Conservation (phyloP, 1,140 invertebrate species). For the Aphis craccivora region DNA sequence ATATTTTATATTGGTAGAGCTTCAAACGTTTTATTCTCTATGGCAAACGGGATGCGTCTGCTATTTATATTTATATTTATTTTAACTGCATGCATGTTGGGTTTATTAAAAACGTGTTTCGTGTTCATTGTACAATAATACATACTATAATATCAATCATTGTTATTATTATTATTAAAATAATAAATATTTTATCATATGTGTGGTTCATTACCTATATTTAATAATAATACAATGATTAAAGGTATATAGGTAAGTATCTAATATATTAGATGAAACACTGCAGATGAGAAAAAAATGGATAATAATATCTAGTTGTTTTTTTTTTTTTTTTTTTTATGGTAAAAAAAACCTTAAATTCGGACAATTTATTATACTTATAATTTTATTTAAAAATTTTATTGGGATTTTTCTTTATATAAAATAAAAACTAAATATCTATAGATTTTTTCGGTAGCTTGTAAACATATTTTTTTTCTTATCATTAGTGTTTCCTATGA, state of each 20-base stretch:
- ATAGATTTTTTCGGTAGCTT: background rate
- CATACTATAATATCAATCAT: background rate
- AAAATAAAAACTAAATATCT: background rate
- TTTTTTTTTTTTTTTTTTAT: background rate
- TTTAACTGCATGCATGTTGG: constrained; percentile 28
- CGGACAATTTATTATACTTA: background rate
- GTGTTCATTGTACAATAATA: background rate
- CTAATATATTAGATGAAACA: background rate
- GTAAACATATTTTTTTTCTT: background rate
- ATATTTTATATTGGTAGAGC: constrained; percentile 27
- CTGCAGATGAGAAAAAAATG: background rate
- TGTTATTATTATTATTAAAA: background rate
- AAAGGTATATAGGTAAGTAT: background rate
- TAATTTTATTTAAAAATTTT: background rate
- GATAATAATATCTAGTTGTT: background rate
- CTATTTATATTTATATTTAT: constrained; percentile 20
- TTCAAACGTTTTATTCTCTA: constrained; percentile 19
- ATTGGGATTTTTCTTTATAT: background rate
- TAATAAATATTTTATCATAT: background rate
- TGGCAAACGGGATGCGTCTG: constrained; percentile 42
- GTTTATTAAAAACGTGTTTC: constrained; percentile 20
- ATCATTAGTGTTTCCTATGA: background rate
- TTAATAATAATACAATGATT: no score
- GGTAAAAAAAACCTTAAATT: background rate
- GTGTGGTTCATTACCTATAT: background rate